Base-by-base conservation (phyloP, 2,888 invertebrate species). In the Coremacera marginata region DNA sequence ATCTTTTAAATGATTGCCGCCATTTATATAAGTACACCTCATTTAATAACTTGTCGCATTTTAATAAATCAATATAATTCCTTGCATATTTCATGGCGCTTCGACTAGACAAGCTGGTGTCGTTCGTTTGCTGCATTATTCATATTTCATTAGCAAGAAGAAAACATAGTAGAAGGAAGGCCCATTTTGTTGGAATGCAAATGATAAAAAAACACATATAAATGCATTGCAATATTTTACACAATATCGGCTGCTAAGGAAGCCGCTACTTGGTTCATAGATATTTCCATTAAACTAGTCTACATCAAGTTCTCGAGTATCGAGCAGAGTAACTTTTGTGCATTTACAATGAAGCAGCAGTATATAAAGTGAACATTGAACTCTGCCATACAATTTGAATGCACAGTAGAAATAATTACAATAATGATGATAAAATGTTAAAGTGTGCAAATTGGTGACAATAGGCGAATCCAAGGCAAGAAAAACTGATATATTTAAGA, bases 81-180 rank as follows among this genome's bases (percentile, higher is more conserved):
- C 16, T 25, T 72, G 72, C 72, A 72, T 72, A 72, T 37, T 72
- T 62, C 44, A 72, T 34, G 72, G 72, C 72, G 62, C 25, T n/a
- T 22, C 44, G 44, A 16, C 72, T 62, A 27, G 55, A 52, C 27
- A 55, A n/a, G 11, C 8, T 63, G 63, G 14, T 27, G 63, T 25
- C 27, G 63, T 25, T 62, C 16, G 16, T 27, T 16, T 63, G 67
- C 16, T 44, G 22, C 37, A 67, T 49, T 67, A 49, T 67, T 67
- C 49, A 67, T 44, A 44, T 67, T 65, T 37, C 34, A 19, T 31
- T 51, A 57, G 2, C 31, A 65, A 34, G 31, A 4, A 14, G 27
- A 11, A 27, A 22, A 60, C 11, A 25, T 19, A n/a, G 55, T 25
- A 60, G 9, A 25, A 60, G 9, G 57, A 25, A 60, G 9, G 57